phyloP scores from a whole-genome alignment of 1,140 invertebrate genomes.

The Cepaea nemoralis region DNA sequence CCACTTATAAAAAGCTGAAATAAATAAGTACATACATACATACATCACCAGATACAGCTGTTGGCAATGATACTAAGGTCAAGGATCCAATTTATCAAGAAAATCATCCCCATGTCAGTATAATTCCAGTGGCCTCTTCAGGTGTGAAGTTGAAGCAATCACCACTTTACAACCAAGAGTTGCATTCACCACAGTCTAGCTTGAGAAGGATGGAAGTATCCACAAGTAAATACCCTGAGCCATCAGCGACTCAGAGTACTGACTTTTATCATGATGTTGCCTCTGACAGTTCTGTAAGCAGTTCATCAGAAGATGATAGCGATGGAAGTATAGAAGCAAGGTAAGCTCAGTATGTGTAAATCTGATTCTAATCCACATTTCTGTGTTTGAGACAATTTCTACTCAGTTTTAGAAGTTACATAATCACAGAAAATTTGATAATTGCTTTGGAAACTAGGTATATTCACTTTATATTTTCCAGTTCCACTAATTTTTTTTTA shows the following conservation, averaged over 20 bases:
- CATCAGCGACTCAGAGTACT: neutral
- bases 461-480: too few relatives aligned
- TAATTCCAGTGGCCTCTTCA: slow-evolving; percentile 50
- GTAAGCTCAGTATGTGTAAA: neutral
- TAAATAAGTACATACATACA: too few relatives aligned
- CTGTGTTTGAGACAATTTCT: too few relatives aligned
- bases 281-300: neutral
- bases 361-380: too few relatives aligned
- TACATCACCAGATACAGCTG: neutral
- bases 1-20: neutral
- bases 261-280: neutral
- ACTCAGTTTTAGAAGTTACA: too few relatives aligned
- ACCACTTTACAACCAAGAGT: slow-evolving; percentile 41
- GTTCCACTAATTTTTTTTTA: too few relatives aligned
- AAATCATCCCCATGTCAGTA: slow-evolving; percentile 42
- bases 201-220: slow-evolving; percentile 26
- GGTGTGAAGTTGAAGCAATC: slow-evolving; percentile 11
- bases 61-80: neutral
- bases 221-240: neutral
- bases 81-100: slow-evolving; percentile 10
- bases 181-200: slow-evolving; percentile 36
- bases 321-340: neutral
- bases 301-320: slow-evolving; percentile 8
- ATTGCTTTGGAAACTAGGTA: too few relatives aligned
- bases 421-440: too few relatives aligned